A percentile compares a stretch with the other conserved stretches of the same genome.
Evolutionary conservation across 1,140 invertebrate genomes (phyloP).

Genomic region (Neuroterus valhalla): DNA sequence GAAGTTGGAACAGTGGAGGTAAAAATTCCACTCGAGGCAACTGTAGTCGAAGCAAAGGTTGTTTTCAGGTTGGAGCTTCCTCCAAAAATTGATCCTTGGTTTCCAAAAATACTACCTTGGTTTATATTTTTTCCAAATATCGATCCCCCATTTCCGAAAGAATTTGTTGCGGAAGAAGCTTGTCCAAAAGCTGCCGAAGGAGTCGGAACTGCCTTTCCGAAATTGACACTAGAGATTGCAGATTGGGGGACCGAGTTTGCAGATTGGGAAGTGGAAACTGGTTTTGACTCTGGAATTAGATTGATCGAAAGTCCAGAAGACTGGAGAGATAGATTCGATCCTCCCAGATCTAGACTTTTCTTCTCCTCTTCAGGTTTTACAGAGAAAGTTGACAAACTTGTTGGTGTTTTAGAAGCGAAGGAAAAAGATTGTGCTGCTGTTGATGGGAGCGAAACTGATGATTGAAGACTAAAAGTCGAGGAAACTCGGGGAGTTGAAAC

Average conservation of each 20-base stretch:
- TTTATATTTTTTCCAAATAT: not conserved
- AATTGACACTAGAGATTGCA: conserved; percentile 6
- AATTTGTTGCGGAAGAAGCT: not conserved
- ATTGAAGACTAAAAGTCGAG: not conserved
- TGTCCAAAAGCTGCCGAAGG: not conserved
- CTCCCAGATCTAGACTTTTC: conserved; percentile 1
- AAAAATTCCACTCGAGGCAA: not conserved
- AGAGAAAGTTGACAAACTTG: not conserved
- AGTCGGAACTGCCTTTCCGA: not conserved
- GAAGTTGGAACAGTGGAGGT: not conserved
- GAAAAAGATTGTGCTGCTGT: conserved; percentile 22
- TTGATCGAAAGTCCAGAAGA: not conserved
- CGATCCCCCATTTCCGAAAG: not conserved
- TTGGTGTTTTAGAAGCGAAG: conserved; percentile 27
- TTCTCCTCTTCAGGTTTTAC: not conserved
- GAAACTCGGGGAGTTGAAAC: not conserved
- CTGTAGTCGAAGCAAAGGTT: not conserved
- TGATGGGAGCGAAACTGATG: conserved; percentile 11
- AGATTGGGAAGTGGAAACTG: no score
- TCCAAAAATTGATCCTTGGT: not conserved
- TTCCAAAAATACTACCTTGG: not conserved
- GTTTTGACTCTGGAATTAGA: not conserved
- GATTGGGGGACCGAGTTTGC: no score
- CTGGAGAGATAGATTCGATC: not conserved
- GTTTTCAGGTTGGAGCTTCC: not conserved